Evolutionary conservation across 2,797 vertebrate species (phyloP).

Genomic region (Okamejei kenojei): DNA sequence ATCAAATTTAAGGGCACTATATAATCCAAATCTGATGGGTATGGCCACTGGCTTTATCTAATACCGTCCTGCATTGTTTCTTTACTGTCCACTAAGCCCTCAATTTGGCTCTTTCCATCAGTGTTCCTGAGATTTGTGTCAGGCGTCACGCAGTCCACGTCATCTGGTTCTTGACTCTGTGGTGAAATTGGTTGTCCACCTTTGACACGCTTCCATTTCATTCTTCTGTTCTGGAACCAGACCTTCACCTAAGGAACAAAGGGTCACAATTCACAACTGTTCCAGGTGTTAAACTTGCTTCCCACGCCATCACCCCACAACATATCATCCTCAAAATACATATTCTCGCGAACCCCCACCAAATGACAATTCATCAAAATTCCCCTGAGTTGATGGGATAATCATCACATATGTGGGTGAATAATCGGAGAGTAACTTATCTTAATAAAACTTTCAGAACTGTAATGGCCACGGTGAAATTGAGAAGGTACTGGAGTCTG

Average conservation of each 20-base stretch:
- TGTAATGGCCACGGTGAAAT: background rate
- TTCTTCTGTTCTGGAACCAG: slow-evolving; percentile 96
- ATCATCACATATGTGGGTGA: background rate
- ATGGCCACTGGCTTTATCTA: slow-evolving; percentile 17
- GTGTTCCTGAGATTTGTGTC: slow-evolving; percentile 48
- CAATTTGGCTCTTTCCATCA: slow-evolving; percentile 11
- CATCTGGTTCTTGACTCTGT: slow-evolving; percentile 75
- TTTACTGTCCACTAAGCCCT: slow-evolving; percentile 18
- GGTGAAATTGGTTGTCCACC: slow-evolving; percentile 80
- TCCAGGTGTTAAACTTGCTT: slow-evolving; percentile 12
- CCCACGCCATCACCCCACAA: too few species aligned
- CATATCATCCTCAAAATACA: background rate
- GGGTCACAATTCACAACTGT: slow-evolving; percentile 40
- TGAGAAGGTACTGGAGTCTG: too few species aligned
- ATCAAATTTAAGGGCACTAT: background rate
- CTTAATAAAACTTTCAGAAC: background rate
- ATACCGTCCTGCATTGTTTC: slow-evolving; percentile 31
- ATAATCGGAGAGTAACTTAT: background rate
- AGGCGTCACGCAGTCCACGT: slow-evolving; percentile 82
- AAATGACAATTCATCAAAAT: too few species aligned
- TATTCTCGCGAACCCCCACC: background rate
- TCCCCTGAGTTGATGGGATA: background rate
- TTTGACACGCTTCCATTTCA: slow-evolving; percentile 98
- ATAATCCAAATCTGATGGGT: background rate
- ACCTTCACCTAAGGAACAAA: slow-evolving; percentile 77